Percentiles rank a stretch among this genome's conserved stretches.
These are phyloP conservation scores for Rhabdophis nuchalis DNA, from an alignment of 2,797 vertebrate genomes.

Conservation along the genomic window DNA sequence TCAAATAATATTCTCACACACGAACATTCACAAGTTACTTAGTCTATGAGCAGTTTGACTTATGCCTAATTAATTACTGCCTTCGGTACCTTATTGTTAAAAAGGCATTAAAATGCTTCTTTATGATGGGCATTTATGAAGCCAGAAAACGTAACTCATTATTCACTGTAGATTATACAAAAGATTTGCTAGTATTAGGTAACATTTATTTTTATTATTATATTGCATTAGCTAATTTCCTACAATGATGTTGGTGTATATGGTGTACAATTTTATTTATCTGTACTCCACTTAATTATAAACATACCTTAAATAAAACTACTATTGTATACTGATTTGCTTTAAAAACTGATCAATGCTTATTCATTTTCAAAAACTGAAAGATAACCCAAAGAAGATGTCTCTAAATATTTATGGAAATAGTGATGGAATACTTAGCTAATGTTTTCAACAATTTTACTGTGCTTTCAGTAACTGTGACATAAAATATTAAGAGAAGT, in stretches of 20 bases:
- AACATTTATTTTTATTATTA: not conserved
- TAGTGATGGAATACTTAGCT: not conserved
- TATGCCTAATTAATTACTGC: not conserved
- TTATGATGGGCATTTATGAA: not conserved
- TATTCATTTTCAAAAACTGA: not conserved
- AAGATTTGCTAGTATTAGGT: not conserved
- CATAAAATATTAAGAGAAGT: not conserved
- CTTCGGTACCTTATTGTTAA: not conserved
- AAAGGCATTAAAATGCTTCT: not conserved
- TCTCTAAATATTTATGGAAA: not conserved
- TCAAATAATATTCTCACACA: not conserved
- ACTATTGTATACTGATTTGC: not conserved
- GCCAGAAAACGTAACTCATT: not conserved
- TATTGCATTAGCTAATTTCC: not conserved
- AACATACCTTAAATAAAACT: not conserved
- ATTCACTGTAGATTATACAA: not conserved
- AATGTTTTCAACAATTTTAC: not conserved
- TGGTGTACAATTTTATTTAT: not conserved
- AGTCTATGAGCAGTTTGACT: not conserved
- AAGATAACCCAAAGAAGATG: not conserved
- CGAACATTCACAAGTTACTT: not conserved
- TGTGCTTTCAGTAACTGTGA: not conserved
- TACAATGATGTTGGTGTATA: not conserved
- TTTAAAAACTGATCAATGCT: not conserved
- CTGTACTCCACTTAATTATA: not conserved